Conservation (phyloP, 2,888 invertebrate species). For the Bhutanitis thaidina region DNA sequence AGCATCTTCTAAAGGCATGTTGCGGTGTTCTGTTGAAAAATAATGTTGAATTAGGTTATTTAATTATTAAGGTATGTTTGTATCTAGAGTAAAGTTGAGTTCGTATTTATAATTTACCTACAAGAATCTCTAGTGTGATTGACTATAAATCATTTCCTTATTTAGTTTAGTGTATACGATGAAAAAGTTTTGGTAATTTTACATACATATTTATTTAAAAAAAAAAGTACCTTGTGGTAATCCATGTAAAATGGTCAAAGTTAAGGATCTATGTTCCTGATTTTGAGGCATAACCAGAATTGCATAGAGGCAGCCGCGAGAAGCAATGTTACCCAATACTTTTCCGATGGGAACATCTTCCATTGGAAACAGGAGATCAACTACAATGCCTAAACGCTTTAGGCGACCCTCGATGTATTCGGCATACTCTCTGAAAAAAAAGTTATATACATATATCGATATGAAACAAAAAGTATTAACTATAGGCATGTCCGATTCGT, state of each 20-base stretch:
- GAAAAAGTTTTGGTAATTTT: too few species aligned
- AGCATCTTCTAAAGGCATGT: constrained; percentile 97
- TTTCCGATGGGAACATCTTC: constrained; percentile 90
- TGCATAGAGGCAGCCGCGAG: constrained; percentile 93
- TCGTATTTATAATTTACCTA: too few species aligned
- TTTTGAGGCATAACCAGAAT: constrained; percentile 92
- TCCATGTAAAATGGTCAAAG: constrained; percentile 94
- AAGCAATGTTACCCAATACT: constrained; percentile 91
- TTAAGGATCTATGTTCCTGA: constrained; percentile 91
- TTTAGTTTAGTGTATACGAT: too few species aligned
- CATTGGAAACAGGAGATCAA: constrained; percentile 94
- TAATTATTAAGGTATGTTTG: too few species aligned
- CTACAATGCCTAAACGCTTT: constrained; percentile 87
- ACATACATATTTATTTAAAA: background rate
- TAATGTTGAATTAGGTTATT: too few species aligned
- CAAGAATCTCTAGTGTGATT: too few species aligned
- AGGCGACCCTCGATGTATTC: constrained; percentile 91
- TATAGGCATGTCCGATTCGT: too few species aligned
- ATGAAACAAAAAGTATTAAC: too few species aligned
- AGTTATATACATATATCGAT: constrained; percentile 11
- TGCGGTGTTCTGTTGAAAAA: constrained; percentile 88
- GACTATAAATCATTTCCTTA: too few species aligned
- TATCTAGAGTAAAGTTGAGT: too few species aligned
- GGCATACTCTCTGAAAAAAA: constrained; percentile 85
- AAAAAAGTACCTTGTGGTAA: constrained; percentile 87